These are phyloP conservation scores for Chironomus tentans DNA, from an alignment of 2,888 invertebrate species.

Conservation along the genomic window DNA sequence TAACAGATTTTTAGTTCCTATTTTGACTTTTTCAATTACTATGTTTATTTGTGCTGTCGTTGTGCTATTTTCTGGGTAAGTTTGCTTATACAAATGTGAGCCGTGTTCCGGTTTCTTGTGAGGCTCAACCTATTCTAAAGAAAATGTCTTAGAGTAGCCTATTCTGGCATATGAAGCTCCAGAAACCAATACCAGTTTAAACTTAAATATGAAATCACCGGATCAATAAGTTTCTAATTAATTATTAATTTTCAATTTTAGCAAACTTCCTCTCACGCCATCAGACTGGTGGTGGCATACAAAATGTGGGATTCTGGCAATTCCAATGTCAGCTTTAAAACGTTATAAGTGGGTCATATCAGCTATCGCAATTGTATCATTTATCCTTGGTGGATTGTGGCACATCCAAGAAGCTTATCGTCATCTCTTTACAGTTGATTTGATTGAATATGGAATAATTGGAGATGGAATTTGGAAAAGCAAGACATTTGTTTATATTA, in stretches of 20 bases:
- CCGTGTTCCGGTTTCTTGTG: too few relatives aligned
- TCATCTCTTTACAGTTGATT: conserved; percentile 32
- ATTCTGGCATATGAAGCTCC: too few relatives aligned
- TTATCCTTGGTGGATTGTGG: conserved; percentile 68
- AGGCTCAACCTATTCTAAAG: too few relatives aligned
- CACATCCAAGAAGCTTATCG: conserved; percentile 70
- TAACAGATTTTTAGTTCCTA: conserved; percentile 40
- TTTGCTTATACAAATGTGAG: too few relatives aligned
- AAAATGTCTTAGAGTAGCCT: too few relatives aligned
- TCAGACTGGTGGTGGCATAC: conserved; percentile 88
- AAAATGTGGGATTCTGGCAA: conserved; percentile 61
- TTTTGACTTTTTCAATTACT: conserved; percentile 46
- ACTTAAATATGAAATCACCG: too few relatives aligned
- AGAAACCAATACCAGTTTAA: too few relatives aligned
- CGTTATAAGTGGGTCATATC: conserved; percentile 66
- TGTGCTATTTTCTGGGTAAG: conserved; percentile 48
- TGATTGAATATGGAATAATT: not conserved
- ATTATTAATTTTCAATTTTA: conserved; percentile 36
- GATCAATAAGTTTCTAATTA: too few relatives aligned
- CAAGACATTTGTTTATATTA: conserved; percentile 49
- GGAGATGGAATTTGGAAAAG: conserved; percentile 49
- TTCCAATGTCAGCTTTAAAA: conserved; percentile 70
- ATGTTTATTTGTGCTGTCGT: conserved; percentile 56
- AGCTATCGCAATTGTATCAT: conserved; percentile 57
- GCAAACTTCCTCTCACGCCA: conserved; percentile 66